These are phyloP conservation scores for Cydia pomonella DNA, from an alignment of 1,140 invertebrate genomes.

Conservation along the genomic window DNA sequence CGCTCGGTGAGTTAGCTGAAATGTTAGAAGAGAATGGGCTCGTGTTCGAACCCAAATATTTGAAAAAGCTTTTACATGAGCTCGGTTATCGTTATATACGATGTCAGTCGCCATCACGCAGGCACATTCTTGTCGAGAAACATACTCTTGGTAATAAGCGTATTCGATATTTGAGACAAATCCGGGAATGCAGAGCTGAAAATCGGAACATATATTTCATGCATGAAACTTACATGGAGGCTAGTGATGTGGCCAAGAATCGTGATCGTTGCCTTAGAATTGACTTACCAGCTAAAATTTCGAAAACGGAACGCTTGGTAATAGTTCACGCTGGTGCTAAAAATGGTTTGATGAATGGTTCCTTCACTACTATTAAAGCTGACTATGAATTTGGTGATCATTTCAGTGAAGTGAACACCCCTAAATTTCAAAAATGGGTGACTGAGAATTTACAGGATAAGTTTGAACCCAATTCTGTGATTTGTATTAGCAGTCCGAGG, in stretches of 20 bases:
- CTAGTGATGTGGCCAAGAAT: not conserved
- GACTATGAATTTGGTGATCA: not conserved
- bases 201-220: not conserved
- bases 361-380: not conserved
- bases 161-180: not conserved
- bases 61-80: not conserved
- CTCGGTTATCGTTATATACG: not conserved
- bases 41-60: not conserved
- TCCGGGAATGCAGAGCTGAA: not conserved
- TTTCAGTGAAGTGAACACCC: not conserved
- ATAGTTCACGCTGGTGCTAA: not conserved
- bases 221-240: constrained; percentile 2
- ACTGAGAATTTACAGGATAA: not conserved
- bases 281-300: not conserved
- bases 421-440: constrained; percentile 13
- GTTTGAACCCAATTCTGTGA: not conserved
- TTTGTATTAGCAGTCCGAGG: not conserved
- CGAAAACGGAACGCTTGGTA: not conserved
- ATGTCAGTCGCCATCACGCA: not conserved
- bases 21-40: not conserved
- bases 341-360: not conserved
- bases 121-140: not conserved
- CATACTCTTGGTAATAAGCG: not conserved
- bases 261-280: not conserved
- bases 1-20: not conserved